These are phyloP conservation scores for Sarotherodon lohbergeri DNA, from an alignment of 2,113 vertebrate genomes.

Conservation along the genomic window DNA sequence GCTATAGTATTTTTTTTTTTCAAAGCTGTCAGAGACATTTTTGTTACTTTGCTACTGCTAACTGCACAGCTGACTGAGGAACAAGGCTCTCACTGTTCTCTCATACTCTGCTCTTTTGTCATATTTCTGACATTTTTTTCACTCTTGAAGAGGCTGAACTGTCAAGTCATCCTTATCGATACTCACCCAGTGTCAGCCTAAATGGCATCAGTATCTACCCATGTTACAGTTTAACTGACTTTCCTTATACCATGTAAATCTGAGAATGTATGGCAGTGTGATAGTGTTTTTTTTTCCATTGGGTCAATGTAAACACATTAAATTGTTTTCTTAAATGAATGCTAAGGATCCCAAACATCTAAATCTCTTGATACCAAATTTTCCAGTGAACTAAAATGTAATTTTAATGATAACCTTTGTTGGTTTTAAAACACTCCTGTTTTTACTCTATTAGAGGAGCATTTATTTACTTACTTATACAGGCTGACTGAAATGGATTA, in stretches of 20 bases:
- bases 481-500: background rate
- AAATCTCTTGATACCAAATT: too few relatives aligned
- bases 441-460: too few relatives aligned
- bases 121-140: background rate
- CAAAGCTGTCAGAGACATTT: background rate
- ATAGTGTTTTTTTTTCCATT: background rate
- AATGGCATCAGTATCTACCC: background rate
- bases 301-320: background rate
- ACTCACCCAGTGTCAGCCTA: background rate
- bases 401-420: too few relatives aligned
- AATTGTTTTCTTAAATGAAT: too few relatives aligned
- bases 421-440: too few relatives aligned
- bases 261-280: background rate
- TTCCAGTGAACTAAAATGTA: too few relatives aligned
- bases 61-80: background rate
- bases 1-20: background rate
- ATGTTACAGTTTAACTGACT: background rate
- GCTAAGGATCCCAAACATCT: too few relatives aligned
- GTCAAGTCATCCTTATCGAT: background rate
- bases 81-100: background rate
- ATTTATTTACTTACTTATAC: too few relatives aligned
- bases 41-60: background rate
- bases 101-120: background rate
- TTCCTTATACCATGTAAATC: background rate
- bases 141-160: background rate